phyloP scores from a whole-genome alignment of 1,140 invertebrate species.

The Chelonus insularis region DNA sequence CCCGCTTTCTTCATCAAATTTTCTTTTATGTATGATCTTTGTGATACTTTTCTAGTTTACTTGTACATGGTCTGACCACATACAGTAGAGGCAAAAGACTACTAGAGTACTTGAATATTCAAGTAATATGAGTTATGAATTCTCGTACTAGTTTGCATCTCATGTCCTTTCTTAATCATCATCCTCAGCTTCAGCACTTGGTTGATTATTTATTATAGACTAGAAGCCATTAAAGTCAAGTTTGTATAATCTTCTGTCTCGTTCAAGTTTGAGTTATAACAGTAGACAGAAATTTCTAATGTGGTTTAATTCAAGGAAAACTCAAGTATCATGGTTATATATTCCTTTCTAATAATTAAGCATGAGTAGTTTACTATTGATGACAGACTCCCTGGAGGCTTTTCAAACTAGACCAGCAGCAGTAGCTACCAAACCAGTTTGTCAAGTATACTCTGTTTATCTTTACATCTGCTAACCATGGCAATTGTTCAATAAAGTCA shows the following conservation, averaged over 20 bases:
- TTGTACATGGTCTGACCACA: too few species aligned
- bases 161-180: not conserved
- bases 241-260: not conserved
- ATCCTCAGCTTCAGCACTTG: not conserved
- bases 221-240: not conserved
- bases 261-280: too few species aligned
- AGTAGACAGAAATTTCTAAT: too few species aligned
- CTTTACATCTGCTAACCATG: conserved; percentile 36
- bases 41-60: too few species aligned
- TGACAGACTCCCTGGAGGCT: too few species aligned
- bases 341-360: too few species aligned
- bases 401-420: not conserved
- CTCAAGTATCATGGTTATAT: too few species aligned
- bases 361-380: not conserved
- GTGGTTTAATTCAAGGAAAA: too few species aligned
- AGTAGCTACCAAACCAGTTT: conserved; percentile 32
- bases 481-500: too few species aligned
- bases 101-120: conserved; percentile 39
- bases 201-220: not conserved
- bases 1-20: not conserved
- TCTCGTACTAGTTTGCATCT: conserved; percentile 35
- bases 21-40: not conserved
- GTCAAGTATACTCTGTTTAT: conserved; percentile 43
- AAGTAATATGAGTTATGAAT: conserved; percentile 30
- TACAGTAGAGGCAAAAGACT: not conserved